Conservation (phyloP, 2,888 invertebrate species). For the Ditula angustiorana region DNA sequence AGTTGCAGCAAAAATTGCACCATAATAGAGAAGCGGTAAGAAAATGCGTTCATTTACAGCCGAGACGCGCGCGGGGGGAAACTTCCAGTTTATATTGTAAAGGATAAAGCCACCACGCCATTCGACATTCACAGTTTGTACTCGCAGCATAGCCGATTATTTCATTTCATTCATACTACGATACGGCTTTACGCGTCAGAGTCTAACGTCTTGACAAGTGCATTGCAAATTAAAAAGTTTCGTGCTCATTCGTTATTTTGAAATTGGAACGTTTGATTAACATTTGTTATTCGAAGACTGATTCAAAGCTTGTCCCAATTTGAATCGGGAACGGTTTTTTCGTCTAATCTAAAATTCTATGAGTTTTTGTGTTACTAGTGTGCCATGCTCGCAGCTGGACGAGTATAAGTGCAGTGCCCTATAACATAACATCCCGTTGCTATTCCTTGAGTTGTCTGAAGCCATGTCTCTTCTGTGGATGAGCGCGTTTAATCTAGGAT, state of each 20-base stretch:
- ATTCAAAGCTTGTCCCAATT: not conserved
- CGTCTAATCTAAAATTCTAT: conserved; percentile 23
- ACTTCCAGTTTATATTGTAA: conserved; percentile 66
- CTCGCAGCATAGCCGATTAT: conserved; percentile 50
- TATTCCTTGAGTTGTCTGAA: conserved; percentile 42
- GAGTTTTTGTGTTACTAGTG: conserved; percentile 50
- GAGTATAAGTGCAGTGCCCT: conserved; percentile 42
- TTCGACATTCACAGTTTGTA: conserved; percentile 60
- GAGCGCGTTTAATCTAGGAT: conserved; percentile 86
- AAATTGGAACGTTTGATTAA: conserved; percentile 15
- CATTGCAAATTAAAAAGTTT: conserved; percentile 21
- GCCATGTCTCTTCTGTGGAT: conserved; percentile 88
- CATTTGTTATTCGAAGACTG: not conserved
- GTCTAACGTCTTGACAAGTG: conserved; percentile 3
- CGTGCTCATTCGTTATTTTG: conserved; percentile 10
- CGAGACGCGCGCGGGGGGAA: conserved; percentile 59
- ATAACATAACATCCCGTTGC: conserved; percentile 27
- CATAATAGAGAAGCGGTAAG: conserved; percentile 43
- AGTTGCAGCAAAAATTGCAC: conserved; percentile 49
- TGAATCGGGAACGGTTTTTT: conserved; percentile 24
- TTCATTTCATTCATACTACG: conserved; percentile 26
- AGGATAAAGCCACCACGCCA: conserved; percentile 58
- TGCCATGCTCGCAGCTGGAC: conserved; percentile 46
- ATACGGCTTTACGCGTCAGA: conserved; percentile 2
- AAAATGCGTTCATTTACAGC: conserved; percentile 45